Percentiles rank a stretch among this genome's conserved stretches.
Conservation (phyloP, 1,140 invertebrate species). For the Pseudachorutes palmiensis region DNA sequence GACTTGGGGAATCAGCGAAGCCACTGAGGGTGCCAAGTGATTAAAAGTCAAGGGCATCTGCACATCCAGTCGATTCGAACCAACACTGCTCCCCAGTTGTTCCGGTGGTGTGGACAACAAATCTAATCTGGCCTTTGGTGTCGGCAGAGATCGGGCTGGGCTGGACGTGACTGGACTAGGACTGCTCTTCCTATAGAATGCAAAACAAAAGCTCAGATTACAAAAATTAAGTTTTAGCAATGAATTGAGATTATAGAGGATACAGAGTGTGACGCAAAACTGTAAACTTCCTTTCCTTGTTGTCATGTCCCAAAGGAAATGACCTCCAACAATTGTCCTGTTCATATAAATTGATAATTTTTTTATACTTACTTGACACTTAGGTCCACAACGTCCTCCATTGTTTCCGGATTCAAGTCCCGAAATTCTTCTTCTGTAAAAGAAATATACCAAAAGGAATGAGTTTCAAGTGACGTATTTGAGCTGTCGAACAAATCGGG, state of each 20-base stretch:
- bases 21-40: not conserved
- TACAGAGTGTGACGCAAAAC: too few species aligned
- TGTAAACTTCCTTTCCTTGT: too few species aligned
- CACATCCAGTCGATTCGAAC: slow-evolving; percentile 18
- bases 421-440: not conserved
- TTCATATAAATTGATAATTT: too few species aligned
- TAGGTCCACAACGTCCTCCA: slow-evolving; percentile 57
- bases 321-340: too few species aligned
- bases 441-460: not conserved
- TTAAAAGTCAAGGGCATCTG: slow-evolving; percentile 23
- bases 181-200: slow-evolving; percentile 25
- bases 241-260: too few species aligned
- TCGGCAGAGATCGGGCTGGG: slow-evolving; percentile 18
- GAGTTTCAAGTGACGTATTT: too few species aligned
- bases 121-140: not conserved
- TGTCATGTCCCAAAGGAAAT: too few species aligned
- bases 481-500: too few species aligned
- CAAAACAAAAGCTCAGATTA: too few species aligned
- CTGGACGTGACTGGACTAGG: slow-evolving; percentile 14
- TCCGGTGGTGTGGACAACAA: not conserved
- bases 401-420: not conserved
- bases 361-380: slow-evolving; percentile 58
- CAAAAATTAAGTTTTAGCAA: too few species aligned
- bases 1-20: slow-evolving; percentile 29
- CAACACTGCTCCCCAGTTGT: too few species aligned